phyloP scores from a whole-genome alignment of 2,797 vertebrate species.

The Tokudaia tokunoshimensis region DNA sequence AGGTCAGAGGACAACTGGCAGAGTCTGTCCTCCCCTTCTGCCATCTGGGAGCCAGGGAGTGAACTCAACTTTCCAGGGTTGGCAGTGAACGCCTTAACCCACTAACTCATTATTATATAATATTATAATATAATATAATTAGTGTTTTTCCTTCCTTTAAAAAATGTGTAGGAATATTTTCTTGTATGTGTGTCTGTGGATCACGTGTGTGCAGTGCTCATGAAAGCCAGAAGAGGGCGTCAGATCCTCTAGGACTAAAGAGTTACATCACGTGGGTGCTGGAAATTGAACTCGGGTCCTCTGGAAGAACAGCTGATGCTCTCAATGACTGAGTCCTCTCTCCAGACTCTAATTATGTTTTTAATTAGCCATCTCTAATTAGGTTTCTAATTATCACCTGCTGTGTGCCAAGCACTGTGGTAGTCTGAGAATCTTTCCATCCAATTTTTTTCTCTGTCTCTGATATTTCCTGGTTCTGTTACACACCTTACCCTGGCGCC shows the following conservation, averaged over 20 bases:
- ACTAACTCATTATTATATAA: neutral
- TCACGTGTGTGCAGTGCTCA: neutral
- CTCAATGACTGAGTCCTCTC: neutral
- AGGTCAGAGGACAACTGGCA: neutral
- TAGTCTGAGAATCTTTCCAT: slow-evolving; percentile 45
- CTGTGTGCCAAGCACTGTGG: slow-evolving; percentile 4
- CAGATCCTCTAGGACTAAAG: neutral
- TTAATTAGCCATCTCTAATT: slow-evolving; percentile 6
- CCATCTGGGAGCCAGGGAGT: neutral
- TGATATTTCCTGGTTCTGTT: slow-evolving; percentile 49
- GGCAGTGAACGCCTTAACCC: neutral
- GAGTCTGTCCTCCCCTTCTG: neutral
- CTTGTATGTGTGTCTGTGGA: neutral
- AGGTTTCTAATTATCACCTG: slow-evolving; percentile 55
- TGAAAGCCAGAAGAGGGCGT: neutral
- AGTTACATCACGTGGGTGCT: neutral
- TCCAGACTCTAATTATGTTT: neutral
- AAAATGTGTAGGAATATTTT: neutral
- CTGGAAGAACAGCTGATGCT: neutral
- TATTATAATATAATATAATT: neutral
- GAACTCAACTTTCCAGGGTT: neutral
- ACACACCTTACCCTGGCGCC: neutral
- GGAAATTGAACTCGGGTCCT: neutral
- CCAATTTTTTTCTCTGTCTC: neutral
- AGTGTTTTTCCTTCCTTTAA: neutral